phyloP scores from a whole-genome alignment of 2,797 vertebrate species.

The Lepilemur ruficaudatus region DNA sequence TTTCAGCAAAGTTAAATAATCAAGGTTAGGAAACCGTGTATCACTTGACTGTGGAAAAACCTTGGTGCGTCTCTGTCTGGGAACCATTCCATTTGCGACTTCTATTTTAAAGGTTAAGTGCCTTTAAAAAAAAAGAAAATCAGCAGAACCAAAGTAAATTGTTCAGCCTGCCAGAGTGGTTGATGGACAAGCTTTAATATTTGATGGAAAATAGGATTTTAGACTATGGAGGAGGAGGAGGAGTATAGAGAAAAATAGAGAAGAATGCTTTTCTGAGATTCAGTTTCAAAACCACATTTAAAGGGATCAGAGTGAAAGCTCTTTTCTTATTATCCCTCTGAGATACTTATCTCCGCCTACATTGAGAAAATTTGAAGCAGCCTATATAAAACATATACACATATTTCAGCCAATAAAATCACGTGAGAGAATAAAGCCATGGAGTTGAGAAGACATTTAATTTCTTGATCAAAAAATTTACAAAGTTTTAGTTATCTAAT shows the following conservation, averaged over 20 bases:
- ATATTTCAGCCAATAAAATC: slow-evolving; percentile 16
- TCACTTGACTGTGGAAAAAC: neutral
- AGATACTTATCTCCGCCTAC: neutral
- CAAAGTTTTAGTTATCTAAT: neutral
- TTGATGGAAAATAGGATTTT: slow-evolving; percentile 12
- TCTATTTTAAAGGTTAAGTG: slow-evolving; percentile 10
- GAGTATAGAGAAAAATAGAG: neutral
- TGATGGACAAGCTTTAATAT: neutral
- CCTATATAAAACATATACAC: neutral
- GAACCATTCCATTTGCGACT: neutral
- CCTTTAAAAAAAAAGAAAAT: neutral
- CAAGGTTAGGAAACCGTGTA: neutral
- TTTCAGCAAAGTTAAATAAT: neutral
- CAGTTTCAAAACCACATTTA: slow-evolving; percentile 37
- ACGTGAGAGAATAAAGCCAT: neutral
- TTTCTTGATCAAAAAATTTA: slow-evolving; percentile 11
- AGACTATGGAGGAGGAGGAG: neutral
- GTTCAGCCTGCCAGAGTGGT: neutral
- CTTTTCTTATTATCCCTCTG: slow-evolving; percentile 9
- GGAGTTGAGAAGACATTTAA: slow-evolving; percentile 6
- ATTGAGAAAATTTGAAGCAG: neutral
- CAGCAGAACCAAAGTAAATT: neutral
- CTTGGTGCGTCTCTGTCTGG: neutral
- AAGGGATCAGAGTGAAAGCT: neutral
- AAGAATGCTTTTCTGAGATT: neutral